Conservation (phyloP, 2,113 vertebrate genomes). For the Menidia beryllina region DNA sequence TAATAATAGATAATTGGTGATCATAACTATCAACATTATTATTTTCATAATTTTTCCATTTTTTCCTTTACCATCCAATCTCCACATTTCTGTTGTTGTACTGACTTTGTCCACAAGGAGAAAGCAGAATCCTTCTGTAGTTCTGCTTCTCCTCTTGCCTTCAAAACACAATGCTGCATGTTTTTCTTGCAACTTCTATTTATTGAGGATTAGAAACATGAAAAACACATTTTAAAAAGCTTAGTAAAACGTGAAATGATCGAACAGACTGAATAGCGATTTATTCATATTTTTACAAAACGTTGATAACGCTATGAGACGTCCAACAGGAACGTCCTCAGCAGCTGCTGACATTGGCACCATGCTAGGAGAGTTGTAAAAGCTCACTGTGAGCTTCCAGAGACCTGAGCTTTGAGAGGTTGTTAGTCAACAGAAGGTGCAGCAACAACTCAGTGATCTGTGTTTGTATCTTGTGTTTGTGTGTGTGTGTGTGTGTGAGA, state of each 20-base stretch:
- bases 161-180: constrained; percentile 16
- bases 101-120: constrained; percentile 17
- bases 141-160: background rate
- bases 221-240: constrained; percentile 60
- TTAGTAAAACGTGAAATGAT: constrained; percentile 58
- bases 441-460: constrained; percentile 11
- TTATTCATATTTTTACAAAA: constrained; percentile 59
- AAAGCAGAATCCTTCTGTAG: constrained; percentile 15
- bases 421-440: constrained; percentile 28
- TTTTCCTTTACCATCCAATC: background rate
- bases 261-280: constrained; percentile 52
- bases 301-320: constrained; percentile 38
- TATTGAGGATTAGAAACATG: constrained; percentile 72
- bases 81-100: background rate
- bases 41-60: too few relatives aligned
- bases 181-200: constrained; percentile 43
- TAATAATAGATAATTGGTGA: too few relatives aligned
- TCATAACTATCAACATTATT: too few relatives aligned
- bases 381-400: constrained; percentile 43
- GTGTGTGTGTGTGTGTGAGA: constrained; percentile 12
- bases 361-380: constrained; percentile 25
- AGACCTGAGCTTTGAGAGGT: constrained; percentile 65
- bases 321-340: constrained; percentile 38
- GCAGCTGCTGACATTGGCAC: constrained; percentile 65
- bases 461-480: constrained; percentile 20